Conservation (phyloP, 2,113 vertebrate species). For the Chascanopsetta lugubris region DNA sequence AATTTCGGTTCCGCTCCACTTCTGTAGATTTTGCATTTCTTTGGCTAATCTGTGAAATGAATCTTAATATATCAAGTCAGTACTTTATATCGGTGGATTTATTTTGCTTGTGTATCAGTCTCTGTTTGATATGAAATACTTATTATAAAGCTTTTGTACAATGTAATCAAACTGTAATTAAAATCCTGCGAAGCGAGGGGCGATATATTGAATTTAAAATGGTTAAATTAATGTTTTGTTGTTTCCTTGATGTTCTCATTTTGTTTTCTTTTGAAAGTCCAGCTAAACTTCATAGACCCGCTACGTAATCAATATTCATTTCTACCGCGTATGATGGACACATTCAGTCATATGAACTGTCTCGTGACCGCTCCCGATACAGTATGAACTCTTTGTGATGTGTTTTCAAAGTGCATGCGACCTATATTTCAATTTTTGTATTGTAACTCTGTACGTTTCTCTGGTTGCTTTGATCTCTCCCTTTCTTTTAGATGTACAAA, state of each 20-base stretch:
- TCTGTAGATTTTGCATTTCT: background rate
- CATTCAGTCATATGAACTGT: background rate
- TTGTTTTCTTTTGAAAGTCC: constrained; percentile 48
- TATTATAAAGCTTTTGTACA: constrained; percentile 55
- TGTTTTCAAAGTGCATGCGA: constrained; percentile 63
- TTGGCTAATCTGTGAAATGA: background rate
- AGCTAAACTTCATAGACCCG: constrained; percentile 11
- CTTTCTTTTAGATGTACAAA: constrained; percentile 56
- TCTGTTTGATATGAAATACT: constrained; percentile 35
- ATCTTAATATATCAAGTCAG: background rate
- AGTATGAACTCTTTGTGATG: constrained; percentile 48
- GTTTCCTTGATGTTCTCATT: constrained; percentile 49
- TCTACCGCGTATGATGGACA: constrained; percentile 7
- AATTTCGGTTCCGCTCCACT: constrained; percentile 2
- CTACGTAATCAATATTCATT: constrained; percentile 39
- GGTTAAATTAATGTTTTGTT: constrained; percentile 33
- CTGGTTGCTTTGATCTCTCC: constrained; percentile 12
- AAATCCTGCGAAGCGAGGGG: constrained; percentile 19
- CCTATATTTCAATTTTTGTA: constrained; percentile 34
- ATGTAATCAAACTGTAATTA: constrained; percentile 41
- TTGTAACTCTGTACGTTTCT: constrained; percentile 29
- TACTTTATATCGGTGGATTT: constrained; percentile 21
- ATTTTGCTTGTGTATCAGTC: constrained; percentile 36
- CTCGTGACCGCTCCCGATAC: too few species aligned
- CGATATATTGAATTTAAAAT: constrained; percentile 43